Percentiles rank a stretch among this genome's conserved stretches.
Evolutionary conservation across 2,888 invertebrate species (phyloP).

Genomic region (Macropis europaea): DNA sequence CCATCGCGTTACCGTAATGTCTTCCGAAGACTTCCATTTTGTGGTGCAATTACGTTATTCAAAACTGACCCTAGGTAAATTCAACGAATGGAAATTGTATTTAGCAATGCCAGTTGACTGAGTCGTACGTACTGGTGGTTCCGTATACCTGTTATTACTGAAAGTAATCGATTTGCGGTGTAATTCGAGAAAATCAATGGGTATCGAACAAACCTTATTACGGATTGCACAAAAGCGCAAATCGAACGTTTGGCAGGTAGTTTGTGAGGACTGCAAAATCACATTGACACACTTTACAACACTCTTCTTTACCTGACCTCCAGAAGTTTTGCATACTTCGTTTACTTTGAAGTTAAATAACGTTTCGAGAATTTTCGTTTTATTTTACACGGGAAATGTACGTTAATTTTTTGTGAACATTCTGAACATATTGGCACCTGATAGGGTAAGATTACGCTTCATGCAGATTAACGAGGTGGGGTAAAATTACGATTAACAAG

Average conservation of each 20-base stretch:
- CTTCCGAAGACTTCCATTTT: neutral
- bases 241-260: neutral
- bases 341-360: neutral
- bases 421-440: too few species aligned
- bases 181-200: constrained; percentile 56
- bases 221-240: neutral
- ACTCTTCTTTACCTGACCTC: constrained; percentile 7
- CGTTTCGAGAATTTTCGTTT: neutral
- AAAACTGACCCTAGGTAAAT: neutral
- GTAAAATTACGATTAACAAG: too few species aligned
- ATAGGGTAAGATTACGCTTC: too few species aligned
- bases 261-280: neutral
- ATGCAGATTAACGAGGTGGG: too few species aligned
- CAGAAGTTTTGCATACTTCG: neutral
- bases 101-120: neutral
- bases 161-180: constrained; percentile 51
- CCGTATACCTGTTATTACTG: constrained; percentile 34
- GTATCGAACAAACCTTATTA: neutral
- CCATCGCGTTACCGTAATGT: neutral
- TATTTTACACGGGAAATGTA: neutral
- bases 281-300: neutral
- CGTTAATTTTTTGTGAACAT: too few species aligned
- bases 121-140: neutral
- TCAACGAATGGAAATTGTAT: neutral
- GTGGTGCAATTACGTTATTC: neutral